These are phyloP conservation scores for Felis catus DNA, from an alignment of 2,113 vertebrate genomes.

Conservation along the genomic window F.catus_Fca126_mat1.0 CM031413.1:99702501-99703000, in stretches of 20 bases:
- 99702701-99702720: background rate
- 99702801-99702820: background rate
- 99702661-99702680: background rate
- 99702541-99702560: background rate
- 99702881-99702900: background rate
- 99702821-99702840: background rate
- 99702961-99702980: background rate
- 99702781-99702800: background rate
- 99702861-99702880: background rate
- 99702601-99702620: slow-evolving; percentile 34
- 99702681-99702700: slow-evolving; percentile 23
- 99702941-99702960: background rate
- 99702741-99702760: slow-evolving; percentile 6
- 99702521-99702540: background rate
- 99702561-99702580: background rate
- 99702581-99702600: background rate
- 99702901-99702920: slow-evolving; percentile 7
- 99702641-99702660: background rate
- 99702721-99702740: background rate
- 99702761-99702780: background rate
- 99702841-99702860: background rate
- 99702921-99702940: background rate
- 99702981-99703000: background rate
- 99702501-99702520: background rate
- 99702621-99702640: background rate